phyloP scores from a whole-genome alignment of 64 coral and sea anemone genomes.

The Trachythela sp. region DNA sequence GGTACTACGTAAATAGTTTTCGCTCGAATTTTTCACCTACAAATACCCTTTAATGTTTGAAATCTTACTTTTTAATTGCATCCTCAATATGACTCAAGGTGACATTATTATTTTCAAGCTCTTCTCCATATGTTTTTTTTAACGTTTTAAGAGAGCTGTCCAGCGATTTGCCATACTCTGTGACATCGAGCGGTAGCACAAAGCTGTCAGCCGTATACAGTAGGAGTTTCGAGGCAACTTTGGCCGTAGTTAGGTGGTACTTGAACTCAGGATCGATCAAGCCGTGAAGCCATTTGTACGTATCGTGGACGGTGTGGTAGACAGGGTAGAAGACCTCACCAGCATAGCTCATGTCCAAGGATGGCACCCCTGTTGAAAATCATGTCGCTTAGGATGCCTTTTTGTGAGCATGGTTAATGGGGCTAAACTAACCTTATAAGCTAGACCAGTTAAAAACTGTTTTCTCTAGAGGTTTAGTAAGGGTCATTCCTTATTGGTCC shows the following conservation, averaged over 20 bases:
- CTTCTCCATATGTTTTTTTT: conserved; percentile 34
- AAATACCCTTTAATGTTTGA: too few species aligned
- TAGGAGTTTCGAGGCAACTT: conserved; percentile 44
- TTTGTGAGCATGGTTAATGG: background rate
- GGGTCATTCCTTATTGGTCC: too few species aligned
- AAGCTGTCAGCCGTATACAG: conserved; percentile 51
- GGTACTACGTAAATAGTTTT: too few species aligned
- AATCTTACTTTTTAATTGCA: conserved; percentile 13
- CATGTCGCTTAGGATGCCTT: background rate
- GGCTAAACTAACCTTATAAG: too few species aligned
- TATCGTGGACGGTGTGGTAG: conserved; percentile 86
- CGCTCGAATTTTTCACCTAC: too few species aligned
- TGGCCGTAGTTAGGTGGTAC: conserved; percentile 66
- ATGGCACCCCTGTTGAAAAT: conserved; percentile 35
- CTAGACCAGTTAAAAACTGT: too few species aligned
- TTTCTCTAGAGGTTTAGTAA: too few species aligned
- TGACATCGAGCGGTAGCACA: conserved; percentile 60
- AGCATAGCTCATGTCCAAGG: conserved; percentile 55
- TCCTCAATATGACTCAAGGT: conserved; percentile 53
- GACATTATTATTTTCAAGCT: conserved; percentile 57
- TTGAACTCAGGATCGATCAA: conserved; percentile 81
- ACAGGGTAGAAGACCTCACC: conserved; percentile 58
- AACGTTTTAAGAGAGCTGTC: conserved; percentile 26
- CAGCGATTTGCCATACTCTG: conserved; percentile 41
- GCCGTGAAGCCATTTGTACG: conserved; percentile 72